These are phyloP conservation scores for Dynastes maya DNA, from an alignment of 2,888 invertebrate species.

Conservation along the genomic window DNA sequence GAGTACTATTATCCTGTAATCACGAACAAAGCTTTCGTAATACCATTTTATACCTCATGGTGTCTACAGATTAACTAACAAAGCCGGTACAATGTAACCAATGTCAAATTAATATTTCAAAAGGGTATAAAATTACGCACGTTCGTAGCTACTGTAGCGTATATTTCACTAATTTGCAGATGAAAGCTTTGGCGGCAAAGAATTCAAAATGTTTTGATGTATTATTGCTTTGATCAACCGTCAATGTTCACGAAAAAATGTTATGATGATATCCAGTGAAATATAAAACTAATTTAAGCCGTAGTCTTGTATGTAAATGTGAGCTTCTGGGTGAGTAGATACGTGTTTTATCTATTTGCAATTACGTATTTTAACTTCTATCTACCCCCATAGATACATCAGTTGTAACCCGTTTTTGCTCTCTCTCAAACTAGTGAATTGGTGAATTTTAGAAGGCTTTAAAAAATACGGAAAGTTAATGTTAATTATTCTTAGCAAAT, in stretches of 20 bases:
- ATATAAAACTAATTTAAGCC: no score
- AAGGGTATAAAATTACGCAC: background rate
- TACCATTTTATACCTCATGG: background rate
- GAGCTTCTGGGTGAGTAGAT: background rate
- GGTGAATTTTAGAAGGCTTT: no score
- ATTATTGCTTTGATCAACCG: background rate
- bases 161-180: background rate
- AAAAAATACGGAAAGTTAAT: no score
- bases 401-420: no score
- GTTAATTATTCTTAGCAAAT: no score
- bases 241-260: background rate
- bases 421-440: no score
- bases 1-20: background rate
- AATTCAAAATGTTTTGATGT: background rate
- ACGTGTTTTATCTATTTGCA: background rate
- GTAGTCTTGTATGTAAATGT: no score
- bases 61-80: background rate
- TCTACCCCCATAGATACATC: no score
- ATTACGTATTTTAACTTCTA: background rate
- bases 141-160: background rate
- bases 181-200: background rate
- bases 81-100: background rate
- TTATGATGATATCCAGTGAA: no score
- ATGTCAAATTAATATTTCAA: slow-evolving; percentile 3
- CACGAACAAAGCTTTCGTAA: slow-evolving; percentile 2